Evolutionary conservation across 2,888 invertebrate genomes (phyloP), one percentile per base, ranked within the genome.

Genomic region (Drosophila engyochracea): DNA sequence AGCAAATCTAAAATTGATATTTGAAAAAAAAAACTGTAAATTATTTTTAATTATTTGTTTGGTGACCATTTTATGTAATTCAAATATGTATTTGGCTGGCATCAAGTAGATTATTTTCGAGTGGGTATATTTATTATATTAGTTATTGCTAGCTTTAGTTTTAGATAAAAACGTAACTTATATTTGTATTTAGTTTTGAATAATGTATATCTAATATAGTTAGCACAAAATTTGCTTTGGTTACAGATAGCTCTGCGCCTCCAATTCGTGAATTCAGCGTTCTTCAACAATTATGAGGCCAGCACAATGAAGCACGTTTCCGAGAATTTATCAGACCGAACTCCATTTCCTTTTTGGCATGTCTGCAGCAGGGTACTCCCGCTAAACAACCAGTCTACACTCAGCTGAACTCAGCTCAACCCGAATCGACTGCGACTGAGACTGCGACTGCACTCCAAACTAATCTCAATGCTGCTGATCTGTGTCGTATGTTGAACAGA

Each of bases 391-490:
- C 37, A 25, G 55, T 37, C 37, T 35, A 37, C 22, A 55, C 28
- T 39, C 12, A 37, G 7, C 28, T 57, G 57, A 57, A 28, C 62
- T 58, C 44, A 19, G 35, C 58, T 30, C 60, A 60, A 60, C 30
- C 28, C 44, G 10, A 30, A 41, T 58, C 35, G n/a, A n/a, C 14
- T 25, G 53, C 44, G 53, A 53, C 64, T 74, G 54, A 66, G 35
- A 16, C 10, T 25, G 28, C 53, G 58, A 57, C 62, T 75, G 55
- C 70, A 81, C 79, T 68, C 72, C 64, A 70, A 75, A 71, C 89
- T 86, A 84, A 85, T 85, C 84, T 79, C 35, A 39, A 59, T 64
- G 70, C 65, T 74, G 77, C 59, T 75, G 89, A 86, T 85, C 85
- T 66, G 80, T 69, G 58, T 71, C 86, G 88, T 74, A 73, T 82